A percentile compares a stretch with the other conserved stretches of the same genome.
Evolutionary conservation across 2,888 invertebrate species (phyloP).

Genomic region (Drosophila fulvimacula): DNA sequence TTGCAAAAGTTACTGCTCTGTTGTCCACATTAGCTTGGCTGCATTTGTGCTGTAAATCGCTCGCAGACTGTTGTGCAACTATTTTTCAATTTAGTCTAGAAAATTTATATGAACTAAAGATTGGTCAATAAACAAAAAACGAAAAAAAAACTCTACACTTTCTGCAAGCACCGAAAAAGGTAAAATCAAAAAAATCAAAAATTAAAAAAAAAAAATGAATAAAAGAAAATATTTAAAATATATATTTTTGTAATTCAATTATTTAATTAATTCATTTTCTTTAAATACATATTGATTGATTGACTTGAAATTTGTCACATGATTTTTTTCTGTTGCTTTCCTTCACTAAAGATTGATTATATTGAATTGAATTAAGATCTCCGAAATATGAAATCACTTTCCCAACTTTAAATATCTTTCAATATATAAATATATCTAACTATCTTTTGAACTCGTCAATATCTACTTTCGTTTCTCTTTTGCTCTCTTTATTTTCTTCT

Average conservation of each 20-base stretch:
- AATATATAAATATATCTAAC: conserved; percentile 1
- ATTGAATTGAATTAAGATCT: conserved; percentile 1
- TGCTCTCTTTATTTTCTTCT: conserved; percentile 11
- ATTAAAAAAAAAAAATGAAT: conserved; percentile 7
- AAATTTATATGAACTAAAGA: conserved; percentile 37
- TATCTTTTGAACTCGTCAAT: conserved; percentile 10
- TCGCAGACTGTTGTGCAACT: conserved; percentile 46
- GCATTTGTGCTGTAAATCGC: conserved; percentile 38
- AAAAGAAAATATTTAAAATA: conserved; percentile 7
- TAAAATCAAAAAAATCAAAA: conserved; percentile 60
- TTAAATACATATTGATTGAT: conserved; percentile 27
- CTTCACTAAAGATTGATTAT: conserved; percentile 15
- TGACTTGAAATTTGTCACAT: conserved; percentile 36
- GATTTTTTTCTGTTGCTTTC: conserved; percentile 30
- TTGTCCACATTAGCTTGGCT: conserved; percentile 31
- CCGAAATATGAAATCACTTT: conserved; percentile 6
- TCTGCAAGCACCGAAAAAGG: conserved; percentile 83
- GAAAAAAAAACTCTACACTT: conserved; percentile 78
- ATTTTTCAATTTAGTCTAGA: conserved; percentile 36
- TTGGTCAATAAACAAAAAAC: conserved; percentile 77
- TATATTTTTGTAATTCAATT: conserved; percentile 23
- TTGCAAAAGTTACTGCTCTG: conserved; percentile 26
- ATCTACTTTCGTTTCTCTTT: conserved; percentile 4
- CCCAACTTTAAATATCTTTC: conserved; percentile 2
- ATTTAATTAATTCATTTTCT: conserved; percentile 18